These are phyloP conservation scores for Polypedilum pembai DNA, from an alignment of 1,140 invertebrate species.

Conservation along the genomic window DNA sequence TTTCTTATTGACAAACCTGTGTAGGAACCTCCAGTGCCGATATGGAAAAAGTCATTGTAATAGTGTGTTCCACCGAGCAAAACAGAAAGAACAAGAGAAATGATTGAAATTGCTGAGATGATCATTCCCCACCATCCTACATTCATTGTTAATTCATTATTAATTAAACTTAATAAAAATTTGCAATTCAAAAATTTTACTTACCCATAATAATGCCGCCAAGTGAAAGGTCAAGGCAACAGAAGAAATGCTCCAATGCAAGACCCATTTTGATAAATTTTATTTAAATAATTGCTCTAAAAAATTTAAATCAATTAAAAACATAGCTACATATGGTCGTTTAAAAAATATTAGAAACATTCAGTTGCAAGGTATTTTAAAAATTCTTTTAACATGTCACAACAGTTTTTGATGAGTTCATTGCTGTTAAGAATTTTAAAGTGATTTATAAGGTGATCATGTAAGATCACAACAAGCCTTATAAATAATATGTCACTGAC, in stretches of 20 bases:
- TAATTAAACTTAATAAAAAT: too few species aligned
- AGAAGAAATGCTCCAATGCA: not conserved
- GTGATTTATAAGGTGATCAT: not conserved
- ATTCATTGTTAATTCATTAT: too few species aligned
- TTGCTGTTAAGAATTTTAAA: not conserved
- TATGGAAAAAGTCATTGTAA: not conserved
- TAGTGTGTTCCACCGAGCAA: not conserved
- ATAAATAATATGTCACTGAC: not conserved
- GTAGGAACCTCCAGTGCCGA: not conserved
- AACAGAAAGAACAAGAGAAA: not conserved
- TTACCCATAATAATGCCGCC: not conserved
- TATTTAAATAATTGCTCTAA: not conserved
- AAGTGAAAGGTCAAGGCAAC: not conserved
- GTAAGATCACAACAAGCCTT: not conserved
- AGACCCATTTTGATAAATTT: not conserved
- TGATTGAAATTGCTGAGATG: not conserved
- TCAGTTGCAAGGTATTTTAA: not conserved
- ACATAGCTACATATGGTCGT: not conserved
- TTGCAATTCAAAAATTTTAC: too few species aligned
- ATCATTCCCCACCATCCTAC: conserved; percentile 4
- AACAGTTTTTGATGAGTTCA: too few species aligned
- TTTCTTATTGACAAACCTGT: not conserved
- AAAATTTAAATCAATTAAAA: not conserved
- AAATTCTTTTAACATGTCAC: too few species aligned
- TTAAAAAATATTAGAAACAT: not conserved